Base-by-base conservation (phyloP, 2,888 invertebrate genomes). In the Sinopyrophorus schimmeli region DNA sequence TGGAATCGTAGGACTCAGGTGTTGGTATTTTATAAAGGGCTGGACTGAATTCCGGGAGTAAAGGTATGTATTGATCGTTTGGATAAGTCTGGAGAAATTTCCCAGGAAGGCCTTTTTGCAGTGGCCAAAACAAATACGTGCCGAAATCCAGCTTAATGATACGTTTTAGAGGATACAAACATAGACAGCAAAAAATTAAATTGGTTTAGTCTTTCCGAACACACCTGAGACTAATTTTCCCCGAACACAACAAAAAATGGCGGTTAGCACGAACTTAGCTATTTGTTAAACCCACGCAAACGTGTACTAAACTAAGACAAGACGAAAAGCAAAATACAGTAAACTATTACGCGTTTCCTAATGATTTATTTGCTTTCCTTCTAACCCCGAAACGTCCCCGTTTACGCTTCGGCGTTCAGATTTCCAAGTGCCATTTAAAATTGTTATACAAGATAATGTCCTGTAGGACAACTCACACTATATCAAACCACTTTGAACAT, bases 141-240 rank as follows among this genome's bases (percentile, higher is more conserved):
- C 30, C 15, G 48, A 48, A 44, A 48, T 48, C 48, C 37, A 20
- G 35, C 48, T 48, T 48, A 48, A 48, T 48, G 48, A 48, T 42
- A 37, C 40, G 30, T 34, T 47, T 30, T 41, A 28, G 23, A 27
- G 40, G 34, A 18, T 15, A 42, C 28, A 42, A 42, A 48, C 32
- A 34, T 32, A 48, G 41, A 41, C 37, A 30, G 28, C 47, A 43
- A 47, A 47, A 47, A 47, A 47, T 32, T 47, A 51, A 51, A 54
- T 54, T 51, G 51, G 47, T 47, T 51, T 39, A 51, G 44, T 47
- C 47, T 39, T 42, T 51, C 39, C 30, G 31, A 41, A 35, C 44
- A 37, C 54, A 54, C 54, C 54, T 55, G 52, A 55, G 52, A 44
- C 54, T 55, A 52, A 52, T 55, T 48, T 48, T 28, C 23, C 28